Base-by-base conservation (phyloP, 2,113 vertebrate genomes). In the Cricetomys ansorgei region DNA sequence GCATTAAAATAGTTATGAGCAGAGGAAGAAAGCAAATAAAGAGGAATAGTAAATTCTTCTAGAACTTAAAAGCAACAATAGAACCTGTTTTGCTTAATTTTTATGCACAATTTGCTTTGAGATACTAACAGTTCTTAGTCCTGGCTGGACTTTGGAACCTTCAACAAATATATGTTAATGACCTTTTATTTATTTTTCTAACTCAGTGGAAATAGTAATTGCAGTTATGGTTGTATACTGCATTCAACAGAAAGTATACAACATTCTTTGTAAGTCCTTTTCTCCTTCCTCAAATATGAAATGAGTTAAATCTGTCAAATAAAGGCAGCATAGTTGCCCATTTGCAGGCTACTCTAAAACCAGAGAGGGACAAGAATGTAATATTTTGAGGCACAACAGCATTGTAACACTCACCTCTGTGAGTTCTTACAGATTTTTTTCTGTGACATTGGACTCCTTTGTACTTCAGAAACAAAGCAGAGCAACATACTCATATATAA, bases 1-100 rank as follows among this genome's bases (percentile, higher is more conserved):
- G 10, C 29, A 81, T 93, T 94, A 79, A 67, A 93, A 94, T 89
- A 43, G 37, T 92, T 97, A 94, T 23, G 50, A 97, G 13, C 77
- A 94, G 89, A 23, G 69, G 94, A 10, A 25, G 55, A 95, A 83
- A 97, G 72, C 92, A 81, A 80, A 65, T 92, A 23, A 79, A 95
- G 50, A 80, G 97, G 79, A 65, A 69, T 85, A 64, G 53, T 43
- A 67, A 89, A 79, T 86, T 76, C 17, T 96, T 89, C 17, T 45
- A 50, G 62, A 37, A 62, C 48, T 0, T 0, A 37, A 80, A 43
- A 69, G 12, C 73, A 92, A 43, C 86, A 72, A 70, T 94, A 93
- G 64, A 89, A 50, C 65, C 21, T 95, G 15, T 84, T 21, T 40
- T 93, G 7, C 16, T 69, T 37, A 67, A 12, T 57, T 55, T 73